Conservation (phyloP, 2,113 vertebrate species). For the Tragelaphus imberbis region DNA sequence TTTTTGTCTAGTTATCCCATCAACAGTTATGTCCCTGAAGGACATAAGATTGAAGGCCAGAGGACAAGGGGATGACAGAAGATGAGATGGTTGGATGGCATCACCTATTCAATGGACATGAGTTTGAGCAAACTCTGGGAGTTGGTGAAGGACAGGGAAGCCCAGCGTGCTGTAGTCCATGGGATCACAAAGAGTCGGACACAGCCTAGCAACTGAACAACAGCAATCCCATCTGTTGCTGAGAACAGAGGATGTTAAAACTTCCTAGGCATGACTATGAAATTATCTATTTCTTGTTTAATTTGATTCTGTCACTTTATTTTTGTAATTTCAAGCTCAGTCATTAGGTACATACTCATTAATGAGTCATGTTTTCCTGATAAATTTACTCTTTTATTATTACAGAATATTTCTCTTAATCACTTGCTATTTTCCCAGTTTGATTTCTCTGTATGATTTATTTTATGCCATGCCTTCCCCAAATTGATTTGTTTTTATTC, state of each 20-base stretch:
- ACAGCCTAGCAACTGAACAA: not conserved
- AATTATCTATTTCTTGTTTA: not conserved
- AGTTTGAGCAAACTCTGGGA: not conserved
- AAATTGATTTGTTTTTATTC: not conserved
- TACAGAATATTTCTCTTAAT: not conserved
- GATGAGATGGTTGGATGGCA: not conserved
- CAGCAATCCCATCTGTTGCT: not conserved
- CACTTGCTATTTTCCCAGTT: not conserved
- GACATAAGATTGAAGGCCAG: not conserved
- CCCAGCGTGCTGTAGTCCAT: not conserved
- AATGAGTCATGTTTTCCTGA: not conserved
- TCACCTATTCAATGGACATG: not conserved
- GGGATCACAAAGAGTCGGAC: not conserved
- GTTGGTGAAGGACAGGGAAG: not conserved
- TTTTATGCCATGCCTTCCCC: not conserved
- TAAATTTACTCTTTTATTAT: not conserved
- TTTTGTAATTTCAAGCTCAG: not conserved
- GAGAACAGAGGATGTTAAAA: not conserved
- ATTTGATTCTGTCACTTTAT: not conserved
- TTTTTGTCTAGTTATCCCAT: not conserved
- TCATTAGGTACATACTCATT: not conserved
- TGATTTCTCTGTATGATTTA: not conserved
- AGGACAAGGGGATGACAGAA: not conserved
- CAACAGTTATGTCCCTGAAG: not conserved
- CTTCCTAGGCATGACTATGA: not conserved